These are phyloP conservation scores for Panthera leo DNA, from an alignment of 2,113 vertebrate genomes.

Conservation along the genomic window DNA sequence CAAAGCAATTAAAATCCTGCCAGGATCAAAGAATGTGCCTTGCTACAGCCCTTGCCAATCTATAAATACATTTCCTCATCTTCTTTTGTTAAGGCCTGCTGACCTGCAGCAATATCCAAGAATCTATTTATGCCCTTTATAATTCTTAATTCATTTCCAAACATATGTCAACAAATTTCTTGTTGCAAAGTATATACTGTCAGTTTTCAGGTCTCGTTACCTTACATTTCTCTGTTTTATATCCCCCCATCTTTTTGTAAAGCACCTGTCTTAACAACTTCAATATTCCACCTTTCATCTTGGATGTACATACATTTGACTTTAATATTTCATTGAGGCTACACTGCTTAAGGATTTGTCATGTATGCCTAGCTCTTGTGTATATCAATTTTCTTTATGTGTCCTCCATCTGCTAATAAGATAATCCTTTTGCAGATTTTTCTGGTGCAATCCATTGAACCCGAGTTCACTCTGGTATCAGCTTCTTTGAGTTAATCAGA, in stretches of 20 bases:
- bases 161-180: conserved; percentile 76
- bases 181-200: conserved; percentile 59
- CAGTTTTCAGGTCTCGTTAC: conserved; percentile 48
- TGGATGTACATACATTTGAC: background rate
- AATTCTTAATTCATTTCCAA: conserved; percentile 76
- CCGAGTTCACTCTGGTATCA: background rate
- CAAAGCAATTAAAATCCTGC: conserved; percentile 87
- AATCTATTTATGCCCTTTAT: conserved; percentile 66
- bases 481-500: conserved; percentile 61
- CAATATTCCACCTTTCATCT: background rate
- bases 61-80: conserved; percentile 80
- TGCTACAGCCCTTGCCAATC: conserved; percentile 63
- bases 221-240: conserved; percentile 4
- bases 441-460: conserved; percentile 43
- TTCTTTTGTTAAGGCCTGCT: conserved; percentile 46
- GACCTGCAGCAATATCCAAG: conserved; percentile 55
- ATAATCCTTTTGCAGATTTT: conserved; percentile 58
- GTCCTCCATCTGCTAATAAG: conserved; percentile 42
- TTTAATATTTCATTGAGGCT: background rate
- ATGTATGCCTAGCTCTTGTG: background rate
- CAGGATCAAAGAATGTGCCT: conserved; percentile 82
- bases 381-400: conserved; percentile 22
- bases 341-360: background rate
- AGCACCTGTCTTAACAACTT: conserved; percentile 2
- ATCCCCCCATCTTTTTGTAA: conserved; percentile 44